Evolutionary conservation across 2,113 vertebrate genomes (phyloP), one percentile per base, ranked within the genome.

Genomic region (Lontra canadensis): DNA sequence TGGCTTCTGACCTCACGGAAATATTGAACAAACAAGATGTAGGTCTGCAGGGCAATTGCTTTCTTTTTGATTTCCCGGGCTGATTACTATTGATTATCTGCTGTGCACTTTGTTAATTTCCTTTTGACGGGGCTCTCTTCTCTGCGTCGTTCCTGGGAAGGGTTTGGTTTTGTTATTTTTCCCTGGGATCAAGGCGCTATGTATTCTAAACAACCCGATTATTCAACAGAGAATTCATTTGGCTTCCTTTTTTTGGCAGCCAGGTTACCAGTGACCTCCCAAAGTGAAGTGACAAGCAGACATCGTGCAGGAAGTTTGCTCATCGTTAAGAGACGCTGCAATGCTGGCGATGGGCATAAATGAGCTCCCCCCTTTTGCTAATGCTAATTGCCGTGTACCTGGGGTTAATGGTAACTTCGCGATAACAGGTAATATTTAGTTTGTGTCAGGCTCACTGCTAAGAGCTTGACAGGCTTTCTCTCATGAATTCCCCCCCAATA

Each of bases 1-100:
- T 36, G 61, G 61, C 36, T 63, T 79, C 96, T 47, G 92, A 95
- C 97, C 92, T 97, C 36, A 1, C 31, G 25, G 69, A 94, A 95
- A 79, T 79, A 96, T 83, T 89, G 88, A 94, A 42, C 88, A 88
- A 96, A 93, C 93, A 93, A 29, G 95, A 84, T 63, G 76, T 94
- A 71, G 93, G 93, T 93, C 97, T 92, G 23, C 73, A 4, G 91
- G 86, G 89, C 74, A 74, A 31, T 95, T 44, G 90, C 94, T 92
- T 90, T 84, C 94, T 78, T 93, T 97, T 78, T 97, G 93, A 98
- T 97, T 90, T 96, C 76, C 91, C 73, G 42, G 93, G 96, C 82
- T 97, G 96, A 95, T 97, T 49, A 39, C 87, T 97, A 97, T 98
- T 85, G 98, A 98, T 97, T 94, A 96, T 95, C 96, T 73, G 76